Evolutionary conservation across 2,888 invertebrate genomes (phyloP).

Genomic region (Scaptomyza parva): DNA sequence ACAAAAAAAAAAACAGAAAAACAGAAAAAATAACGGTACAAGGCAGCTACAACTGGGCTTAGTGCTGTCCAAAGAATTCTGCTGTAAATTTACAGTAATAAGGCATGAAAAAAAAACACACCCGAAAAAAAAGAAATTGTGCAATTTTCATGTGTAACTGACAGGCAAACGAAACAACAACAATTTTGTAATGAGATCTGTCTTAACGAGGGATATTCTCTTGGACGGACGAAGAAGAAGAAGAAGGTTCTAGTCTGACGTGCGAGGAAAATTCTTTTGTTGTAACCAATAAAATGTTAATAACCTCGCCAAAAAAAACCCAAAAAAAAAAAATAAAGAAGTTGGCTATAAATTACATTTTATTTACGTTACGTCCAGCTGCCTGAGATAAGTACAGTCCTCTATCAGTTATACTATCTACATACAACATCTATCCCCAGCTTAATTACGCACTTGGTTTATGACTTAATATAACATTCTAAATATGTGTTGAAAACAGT

Average conservation of each 20-base stretch:
- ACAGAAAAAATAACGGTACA: conserved; percentile 8
- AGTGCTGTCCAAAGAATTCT: conserved; percentile 50
- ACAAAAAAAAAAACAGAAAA: conserved; percentile 14
- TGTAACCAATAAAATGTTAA: conserved; percentile 74
- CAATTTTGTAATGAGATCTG: conserved; percentile 69
- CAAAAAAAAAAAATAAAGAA: conserved; percentile 34
- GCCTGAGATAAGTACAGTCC: conserved; percentile 9
- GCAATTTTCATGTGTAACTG: conserved; percentile 82
- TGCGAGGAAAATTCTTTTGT: conserved; percentile 40
- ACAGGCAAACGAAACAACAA: too few species aligned
- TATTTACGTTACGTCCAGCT: conserved; percentile 30
- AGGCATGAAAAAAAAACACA: conserved; percentile 56
- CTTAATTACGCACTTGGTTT: conserved; percentile 81
- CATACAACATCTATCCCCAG: conserved; percentile 12
- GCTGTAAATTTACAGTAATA: conserved; percentile 70
- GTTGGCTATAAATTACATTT: conserved; percentile 53
- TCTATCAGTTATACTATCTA: background rate
- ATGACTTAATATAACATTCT: conserved; percentile 74
- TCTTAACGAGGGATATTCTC: conserved; percentile 32
- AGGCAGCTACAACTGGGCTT: conserved; percentile 39
- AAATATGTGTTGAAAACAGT: conserved; percentile 23
- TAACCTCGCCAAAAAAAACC: too few species aligned
- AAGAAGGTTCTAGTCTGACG: conserved; percentile 61
- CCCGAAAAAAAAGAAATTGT: conserved; percentile 49
- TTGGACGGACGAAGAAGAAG: conserved; percentile 1